phyloP scores from a whole-genome alignment of 2,888 invertebrate species.

The Chymomyza amoena region DNA sequence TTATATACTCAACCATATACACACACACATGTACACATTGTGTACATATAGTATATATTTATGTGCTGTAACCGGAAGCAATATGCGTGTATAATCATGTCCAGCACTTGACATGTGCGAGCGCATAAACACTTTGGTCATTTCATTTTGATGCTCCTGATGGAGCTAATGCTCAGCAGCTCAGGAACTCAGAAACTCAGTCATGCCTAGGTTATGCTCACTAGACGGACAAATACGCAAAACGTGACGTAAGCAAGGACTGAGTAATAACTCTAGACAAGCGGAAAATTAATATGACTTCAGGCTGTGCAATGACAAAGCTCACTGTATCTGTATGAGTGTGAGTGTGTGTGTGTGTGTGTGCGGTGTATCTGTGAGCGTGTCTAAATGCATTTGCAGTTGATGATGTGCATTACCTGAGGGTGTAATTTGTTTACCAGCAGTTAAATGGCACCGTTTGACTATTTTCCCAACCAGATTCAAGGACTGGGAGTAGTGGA shows the following conservation, averaged over 20 bases:
- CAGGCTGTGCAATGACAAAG: constrained; percentile 47
- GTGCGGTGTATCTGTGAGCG: background rate
- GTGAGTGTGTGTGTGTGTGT: background rate
- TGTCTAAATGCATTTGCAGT: constrained; percentile 34
- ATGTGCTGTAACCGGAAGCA: background rate
- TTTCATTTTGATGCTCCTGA: background rate
- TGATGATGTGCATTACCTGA: constrained; percentile 48
- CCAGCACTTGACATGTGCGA: constrained; percentile 39
- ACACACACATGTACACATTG: constrained; percentile 24
- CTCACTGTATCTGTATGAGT: constrained; percentile 10
- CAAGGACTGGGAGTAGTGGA: background rate
- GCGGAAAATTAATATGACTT: constrained; percentile 69
- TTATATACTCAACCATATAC: constrained; percentile 30
- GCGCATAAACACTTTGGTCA: constrained; percentile 38
- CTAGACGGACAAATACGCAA: constrained; percentile 32
- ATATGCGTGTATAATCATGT: constrained; percentile 42
- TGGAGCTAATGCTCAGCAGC: background rate
- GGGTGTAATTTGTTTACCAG: constrained; percentile 57
- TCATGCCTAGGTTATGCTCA: constrained; percentile 14
- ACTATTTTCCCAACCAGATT: constrained; percentile 10
- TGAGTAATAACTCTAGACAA: constrained; percentile 72
- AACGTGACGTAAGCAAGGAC: constrained; percentile 38
- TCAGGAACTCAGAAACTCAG: background rate
- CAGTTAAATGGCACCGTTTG: constrained; percentile 21
- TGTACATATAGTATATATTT: background rate